A percentile compares a stretch with the other conserved stretches of the same genome.
These are phyloP conservation scores for Pseudotriccus pelzelni DNA, from an alignment of 2,797 vertebrate genomes.

Conservation along the genomic window DNA sequence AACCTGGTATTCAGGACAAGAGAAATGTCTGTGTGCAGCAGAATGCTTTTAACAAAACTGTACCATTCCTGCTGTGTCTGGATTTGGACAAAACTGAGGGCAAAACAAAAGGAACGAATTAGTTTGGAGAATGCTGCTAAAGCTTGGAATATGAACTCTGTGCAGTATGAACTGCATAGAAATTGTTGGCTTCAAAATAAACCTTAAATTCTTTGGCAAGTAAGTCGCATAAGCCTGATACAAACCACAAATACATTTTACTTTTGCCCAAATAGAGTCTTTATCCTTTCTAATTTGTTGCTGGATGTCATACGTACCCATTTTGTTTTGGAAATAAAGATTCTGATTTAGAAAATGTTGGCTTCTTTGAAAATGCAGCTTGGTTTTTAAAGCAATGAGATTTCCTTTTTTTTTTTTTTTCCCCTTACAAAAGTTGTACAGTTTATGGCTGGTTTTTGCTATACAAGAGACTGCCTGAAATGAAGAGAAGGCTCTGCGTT, in stretches of 20 bases:
- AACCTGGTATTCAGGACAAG: constrained; percentile 12
- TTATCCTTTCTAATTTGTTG: constrained; percentile 55
- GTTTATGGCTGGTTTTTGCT: background rate
- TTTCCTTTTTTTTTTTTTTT: background rate
- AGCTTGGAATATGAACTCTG: constrained; percentile 19
- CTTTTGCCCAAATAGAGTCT: constrained; percentile 18
- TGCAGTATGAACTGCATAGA: background rate
- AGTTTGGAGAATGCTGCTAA: constrained; percentile 15
- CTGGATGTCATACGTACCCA: background rate
- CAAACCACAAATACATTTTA: constrained; percentile 53
- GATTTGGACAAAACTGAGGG: background rate
- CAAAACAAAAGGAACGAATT: constrained; percentile 48
- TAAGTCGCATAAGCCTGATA: background rate
- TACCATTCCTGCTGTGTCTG: background rate
- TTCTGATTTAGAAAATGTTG: constrained; percentile 7
- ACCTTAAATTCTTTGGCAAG: constrained; percentile 57
- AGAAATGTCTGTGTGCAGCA: background rate
- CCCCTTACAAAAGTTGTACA: background rate
- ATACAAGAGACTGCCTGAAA: background rate
- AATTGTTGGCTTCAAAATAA: constrained; percentile 40
- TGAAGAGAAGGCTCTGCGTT: background rate
- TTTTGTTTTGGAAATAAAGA: constrained; percentile 54
- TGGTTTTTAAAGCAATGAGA: background rate
- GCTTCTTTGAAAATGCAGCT: background rate
- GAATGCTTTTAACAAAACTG: background rate